Base-by-base conservation (phyloP, 2,797 vertebrate species). In the Platyrinchus mystaceus region DNA sequence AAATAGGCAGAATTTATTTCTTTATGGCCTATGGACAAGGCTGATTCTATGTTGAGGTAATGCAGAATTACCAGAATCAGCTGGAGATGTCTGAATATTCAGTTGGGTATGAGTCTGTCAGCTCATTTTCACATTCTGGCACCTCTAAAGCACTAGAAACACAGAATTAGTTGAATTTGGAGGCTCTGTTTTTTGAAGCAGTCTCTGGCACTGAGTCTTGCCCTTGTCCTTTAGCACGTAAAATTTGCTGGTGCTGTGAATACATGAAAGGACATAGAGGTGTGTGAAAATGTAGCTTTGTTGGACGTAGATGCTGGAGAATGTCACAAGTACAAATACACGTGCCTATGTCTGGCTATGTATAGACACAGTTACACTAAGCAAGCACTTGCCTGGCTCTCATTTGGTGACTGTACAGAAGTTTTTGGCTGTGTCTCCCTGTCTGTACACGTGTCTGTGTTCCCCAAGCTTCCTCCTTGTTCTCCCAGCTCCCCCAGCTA, bases 341-440 rank as follows among this genome's bases (percentile, higher is more conserved):
- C 0, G 1, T 27, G n/a, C 13, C 3, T 24, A 2, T 39, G 34
- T 20, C 80, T 71, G 34, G 24, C 30, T 67, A 2, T 28, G 7
- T 47, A 9, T 22, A 10, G 34, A 18, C n/a, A 14, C 24, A 63
- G 24, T 41, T 28, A 17, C 10, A 30, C 26, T 39, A 39, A 49
- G 52, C 22, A 71, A 76, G 37, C 8, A 9, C 30, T 60, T 46
- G 41, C 23, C n/a, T 60, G 56, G 12, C 30, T 64, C n/a, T 69
- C 30, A 6, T 47, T 19, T 14, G 47, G 80, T 81, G 85, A 68
- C 64, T 73, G 34, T 77, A 41, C 83, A 89, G 58, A 78, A 91
- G 74, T 24, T 84, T 13, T n/a, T 79, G 55, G 50, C 77, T 14
- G 9, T n/a, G 22, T 58, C 32, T 92, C 44, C 26, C 37, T 49